Percentiles rank a stretch among this genome's conserved stretches.
Evolutionary conservation across 2,797 vertebrate species (phyloP).

Genomic region (Nyctibius grandis): DNA sequence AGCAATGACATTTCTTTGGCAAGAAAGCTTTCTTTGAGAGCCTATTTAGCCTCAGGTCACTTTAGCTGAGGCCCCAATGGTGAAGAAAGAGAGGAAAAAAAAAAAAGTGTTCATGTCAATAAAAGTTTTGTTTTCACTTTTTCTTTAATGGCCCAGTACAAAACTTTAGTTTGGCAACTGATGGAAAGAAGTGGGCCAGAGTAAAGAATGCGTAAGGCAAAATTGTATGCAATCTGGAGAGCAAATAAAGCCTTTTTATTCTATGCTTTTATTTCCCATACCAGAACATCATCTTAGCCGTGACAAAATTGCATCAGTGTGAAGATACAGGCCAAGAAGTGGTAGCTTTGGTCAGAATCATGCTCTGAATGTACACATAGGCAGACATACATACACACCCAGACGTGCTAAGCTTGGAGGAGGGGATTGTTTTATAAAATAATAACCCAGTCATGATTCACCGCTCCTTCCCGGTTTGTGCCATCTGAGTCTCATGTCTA

Average conservation of each 20-base stretch:
- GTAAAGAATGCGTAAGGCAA: background rate
- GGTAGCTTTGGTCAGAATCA: slow-evolving; percentile 3
- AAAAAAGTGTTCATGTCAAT: background rate
- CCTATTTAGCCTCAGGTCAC: slow-evolving; percentile 51
- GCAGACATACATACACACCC: background rate
- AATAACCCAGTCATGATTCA: background rate
- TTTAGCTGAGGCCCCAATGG: slow-evolving; percentile 21
- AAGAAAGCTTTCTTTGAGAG: slow-evolving; percentile 58
- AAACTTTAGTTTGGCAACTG: slow-evolving; percentile 9
- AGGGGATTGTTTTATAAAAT: background rate
- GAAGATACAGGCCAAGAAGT: background rate
- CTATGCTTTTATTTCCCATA: background rate
- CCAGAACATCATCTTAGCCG: background rate
- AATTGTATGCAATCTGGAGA: slow-evolving; percentile 25
- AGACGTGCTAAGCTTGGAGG: background rate
- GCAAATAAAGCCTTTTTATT: background rate
- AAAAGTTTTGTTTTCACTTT: slow-evolving; percentile 42
- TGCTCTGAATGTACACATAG: background rate
- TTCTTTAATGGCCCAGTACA: background rate
- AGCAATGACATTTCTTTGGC: slow-evolving; percentile 64
- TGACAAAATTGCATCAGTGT: slow-evolving; percentile 5
- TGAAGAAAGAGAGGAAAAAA: background rate
- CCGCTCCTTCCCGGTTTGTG: background rate
- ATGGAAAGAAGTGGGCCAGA: background rate
- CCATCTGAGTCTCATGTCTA: background rate